A percentile compares a stretch with the other conserved stretches of the same genome.
These are phyloP conservation scores for Sparidentex hasta DNA, from an alignment of 2,797 vertebrate species.

Conservation along the genomic window DNA sequence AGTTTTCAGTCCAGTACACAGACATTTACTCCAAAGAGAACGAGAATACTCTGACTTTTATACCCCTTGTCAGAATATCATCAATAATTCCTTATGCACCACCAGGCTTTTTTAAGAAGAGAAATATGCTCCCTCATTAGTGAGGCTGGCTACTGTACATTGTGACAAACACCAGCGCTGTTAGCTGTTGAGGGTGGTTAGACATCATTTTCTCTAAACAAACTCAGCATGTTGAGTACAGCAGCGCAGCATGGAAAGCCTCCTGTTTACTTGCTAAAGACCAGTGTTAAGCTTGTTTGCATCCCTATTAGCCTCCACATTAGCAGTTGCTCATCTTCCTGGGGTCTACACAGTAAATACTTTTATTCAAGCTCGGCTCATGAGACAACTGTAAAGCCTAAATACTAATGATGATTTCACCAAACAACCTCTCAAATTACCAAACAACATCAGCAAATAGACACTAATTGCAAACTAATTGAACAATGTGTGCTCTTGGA, in stretches of 20 bases:
- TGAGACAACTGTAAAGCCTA: background rate
- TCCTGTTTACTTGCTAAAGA: constrained; percentile 10
- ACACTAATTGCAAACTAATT: background rate
- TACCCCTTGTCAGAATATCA: constrained; percentile 19
- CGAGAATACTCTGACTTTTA: constrained; percentile 1
- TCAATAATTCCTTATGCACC: constrained; percentile 23
- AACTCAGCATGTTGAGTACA: constrained; percentile 29
- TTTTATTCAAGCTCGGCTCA: background rate
- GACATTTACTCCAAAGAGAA: constrained; percentile 9
- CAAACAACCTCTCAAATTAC: background rate
- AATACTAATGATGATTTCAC: background rate
- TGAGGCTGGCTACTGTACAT: constrained; percentile 19
- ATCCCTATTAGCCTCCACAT: constrained; percentile 15
- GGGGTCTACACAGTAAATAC: background rate
- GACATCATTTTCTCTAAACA: constrained; percentile 30
- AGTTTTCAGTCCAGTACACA: constrained; percentile 2
- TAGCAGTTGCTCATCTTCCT: constrained; percentile 22
- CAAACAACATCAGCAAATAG: background rate
- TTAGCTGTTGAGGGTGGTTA: background rate
- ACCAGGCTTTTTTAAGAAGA: constrained; percentile 4
- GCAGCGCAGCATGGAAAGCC: constrained; percentile 35
- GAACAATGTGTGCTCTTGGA: background rate
- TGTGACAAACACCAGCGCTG: constrained; percentile 16
- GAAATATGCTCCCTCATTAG: constrained; percentile 39
- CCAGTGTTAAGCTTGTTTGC: constrained; percentile 19